Percentiles rank a stretch among this genome's conserved stretches.
phyloP scores from a whole-genome alignment of 2,113 vertebrate species.

The Sander lucioperca region DNA sequence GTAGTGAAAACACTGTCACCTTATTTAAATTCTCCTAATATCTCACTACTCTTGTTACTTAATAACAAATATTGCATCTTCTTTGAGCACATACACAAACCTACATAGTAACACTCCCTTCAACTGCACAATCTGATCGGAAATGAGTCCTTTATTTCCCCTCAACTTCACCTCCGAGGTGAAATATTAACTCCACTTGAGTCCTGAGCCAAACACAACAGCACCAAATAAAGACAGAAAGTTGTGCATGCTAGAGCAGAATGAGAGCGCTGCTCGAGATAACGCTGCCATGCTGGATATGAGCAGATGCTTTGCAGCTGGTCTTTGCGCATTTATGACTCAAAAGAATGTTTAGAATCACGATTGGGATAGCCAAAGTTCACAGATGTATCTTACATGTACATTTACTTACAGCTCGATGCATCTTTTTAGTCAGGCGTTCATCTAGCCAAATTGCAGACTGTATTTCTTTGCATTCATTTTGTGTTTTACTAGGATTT shows the following conservation, averaged over 20 bases:
- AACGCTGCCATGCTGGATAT: constrained; percentile 9
- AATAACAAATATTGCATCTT: background rate
- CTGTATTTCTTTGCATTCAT: too few relatives aligned
- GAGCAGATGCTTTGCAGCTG: constrained; percentile 42
- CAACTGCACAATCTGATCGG: background rate
- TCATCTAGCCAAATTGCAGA: too few relatives aligned
- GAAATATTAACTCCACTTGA: constrained; percentile 27
- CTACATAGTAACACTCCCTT: too few relatives aligned
- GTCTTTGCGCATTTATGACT: background rate
- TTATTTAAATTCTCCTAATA: background rate
- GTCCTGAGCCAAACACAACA: constrained; percentile 40
- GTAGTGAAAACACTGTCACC: too few relatives aligned
- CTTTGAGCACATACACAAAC: background rate
- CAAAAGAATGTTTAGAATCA: constrained; percentile 10
- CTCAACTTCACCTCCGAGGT: constrained; percentile 5
- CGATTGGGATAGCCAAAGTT: background rate
- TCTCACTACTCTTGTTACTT: background rate
- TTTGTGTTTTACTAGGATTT: too few relatives aligned
- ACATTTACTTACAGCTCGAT: too few relatives aligned
- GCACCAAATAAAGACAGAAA: constrained; percentile 64
- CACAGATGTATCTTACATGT: background rate
- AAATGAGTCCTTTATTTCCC: background rate
- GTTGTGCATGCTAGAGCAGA: constrained; percentile 6
- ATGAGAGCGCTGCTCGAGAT: constrained; percentile 34
- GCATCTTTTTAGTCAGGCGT: too few relatives aligned